A percentile compares a stretch with the other conserved stretches of the same genome.
These are phyloP conservation scores for Heliconius hewitsoni DNA, from an alignment of 1,140 invertebrate species.

Conservation along the genomic window DNA sequence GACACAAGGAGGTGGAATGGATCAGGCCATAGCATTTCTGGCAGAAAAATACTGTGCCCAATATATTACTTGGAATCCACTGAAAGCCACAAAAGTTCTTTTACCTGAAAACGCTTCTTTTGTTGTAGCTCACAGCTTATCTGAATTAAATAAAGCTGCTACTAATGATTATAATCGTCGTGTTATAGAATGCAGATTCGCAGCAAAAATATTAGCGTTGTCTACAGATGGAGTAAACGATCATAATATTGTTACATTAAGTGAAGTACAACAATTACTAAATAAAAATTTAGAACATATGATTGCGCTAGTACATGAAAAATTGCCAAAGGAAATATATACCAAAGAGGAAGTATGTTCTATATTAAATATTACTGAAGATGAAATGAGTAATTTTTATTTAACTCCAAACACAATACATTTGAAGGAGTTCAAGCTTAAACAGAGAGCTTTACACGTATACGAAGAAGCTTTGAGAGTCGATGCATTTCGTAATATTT, in stretches of 20 bases:
- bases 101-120: conserved; percentile 93
- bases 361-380: conserved; percentile 84
- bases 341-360: conserved; percentile 87
- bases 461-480: conserved; percentile 92
- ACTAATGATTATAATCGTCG: conserved; percentile 94
- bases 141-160: conserved; percentile 96
- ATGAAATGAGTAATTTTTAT: conserved; percentile 85
- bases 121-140: conserved; percentile 96
- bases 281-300: conserved; percentile 86
- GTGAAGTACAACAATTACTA: conserved; percentile 87
- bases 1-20: conserved; percentile 98
- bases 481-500: conserved; percentile 86
- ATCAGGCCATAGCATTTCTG: conserved; percentile 98
- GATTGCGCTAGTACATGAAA: conserved; percentile 83
- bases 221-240: conserved; percentile 66
- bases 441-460: conserved; percentile 94
- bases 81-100: conserved; percentile 88
- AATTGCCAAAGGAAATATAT: conserved; percentile 88
- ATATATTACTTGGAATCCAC: conserved; percentile 96
- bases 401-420: conserved; percentile 87
- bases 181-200: conserved; percentile 96
- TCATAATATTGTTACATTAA: conserved; percentile 80
- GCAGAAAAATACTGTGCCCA: conserved; percentile 93
- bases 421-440: conserved; percentile 89
- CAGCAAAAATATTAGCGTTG: conserved; percentile 90